A percentile compares a stretch with the other conserved stretches of the same genome.
Evolutionary conservation across 2,113 vertebrate species (phyloP).

Genomic region (Strix uralensis): DNA sequence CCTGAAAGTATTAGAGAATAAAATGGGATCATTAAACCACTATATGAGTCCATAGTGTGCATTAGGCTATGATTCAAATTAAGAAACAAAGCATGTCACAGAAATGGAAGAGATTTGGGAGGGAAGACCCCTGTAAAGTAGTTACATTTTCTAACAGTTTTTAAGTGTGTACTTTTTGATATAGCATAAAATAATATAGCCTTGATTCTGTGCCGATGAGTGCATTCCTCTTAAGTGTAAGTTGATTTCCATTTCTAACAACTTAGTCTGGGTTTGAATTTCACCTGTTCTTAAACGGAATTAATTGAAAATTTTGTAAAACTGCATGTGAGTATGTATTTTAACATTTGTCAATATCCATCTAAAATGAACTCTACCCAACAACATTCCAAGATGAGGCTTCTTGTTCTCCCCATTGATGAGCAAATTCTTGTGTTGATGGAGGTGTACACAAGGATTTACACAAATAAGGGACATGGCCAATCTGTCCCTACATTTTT

Average conservation of each 20-base stretch:
- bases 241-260: not conserved
- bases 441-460: not conserved
- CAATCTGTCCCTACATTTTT: not conserved
- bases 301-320: not conserved
- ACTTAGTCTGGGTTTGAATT: not conserved
- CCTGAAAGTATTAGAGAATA: not conserved
- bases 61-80: not conserved
- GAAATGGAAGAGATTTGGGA: not conserved
- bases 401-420: not conserved
- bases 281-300: not conserved
- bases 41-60: fast-evolving
- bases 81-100: not conserved
- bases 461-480: not conserved
- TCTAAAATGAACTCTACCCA: not conserved
- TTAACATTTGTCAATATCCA: not conserved
- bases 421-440: not conserved
- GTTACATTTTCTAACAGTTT: not conserved
- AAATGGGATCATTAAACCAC: not conserved
- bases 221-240: not conserved
- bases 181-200: not conserved
- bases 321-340: not conserved
- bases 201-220: not conserved
- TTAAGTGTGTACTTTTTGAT: not conserved
- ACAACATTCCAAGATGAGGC: not conserved
- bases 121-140: not conserved